Evolutionary conservation across 2,797 vertebrate genomes (phyloP).

Genomic region (Sciaenops ocellatus): DNA sequence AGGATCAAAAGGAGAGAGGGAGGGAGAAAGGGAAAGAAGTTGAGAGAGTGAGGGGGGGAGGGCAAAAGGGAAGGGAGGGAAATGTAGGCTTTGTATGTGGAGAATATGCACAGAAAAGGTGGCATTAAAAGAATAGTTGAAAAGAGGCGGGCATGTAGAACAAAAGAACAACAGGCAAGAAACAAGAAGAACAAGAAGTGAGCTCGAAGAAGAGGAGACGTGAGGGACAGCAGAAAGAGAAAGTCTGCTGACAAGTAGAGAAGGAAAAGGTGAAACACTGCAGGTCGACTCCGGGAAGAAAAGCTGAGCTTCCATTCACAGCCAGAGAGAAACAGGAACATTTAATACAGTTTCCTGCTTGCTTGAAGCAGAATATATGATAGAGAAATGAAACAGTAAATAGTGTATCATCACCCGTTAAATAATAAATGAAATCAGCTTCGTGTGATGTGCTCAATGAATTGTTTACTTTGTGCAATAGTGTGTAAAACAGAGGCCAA

Average conservation of each 20-base stretch:
- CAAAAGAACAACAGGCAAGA: slow-evolving; percentile 22
- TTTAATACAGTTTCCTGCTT: background rate
- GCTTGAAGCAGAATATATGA: background rate
- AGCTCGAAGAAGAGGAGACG: background rate
- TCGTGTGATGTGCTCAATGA: background rate
- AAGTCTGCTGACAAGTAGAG: background rate
- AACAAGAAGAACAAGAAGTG: slow-evolving; percentile 14
- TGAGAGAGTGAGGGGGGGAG: background rate
- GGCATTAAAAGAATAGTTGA: slow-evolving; percentile 10
- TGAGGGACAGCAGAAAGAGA: slow-evolving; percentile 4
- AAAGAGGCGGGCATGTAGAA: slow-evolving; percentile 28
- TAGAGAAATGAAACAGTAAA: background rate
- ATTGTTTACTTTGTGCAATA: background rate
- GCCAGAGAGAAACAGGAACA: background rate
- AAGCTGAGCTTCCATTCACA: slow-evolving; percentile 5
- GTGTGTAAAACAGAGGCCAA: background rate
- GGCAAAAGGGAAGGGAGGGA: background rate
- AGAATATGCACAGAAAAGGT: slow-evolving; percentile 8
- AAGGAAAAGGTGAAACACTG: slow-evolving; percentile 3
- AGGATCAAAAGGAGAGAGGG: slow-evolving; percentile 51
- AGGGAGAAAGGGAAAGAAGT: background rate
- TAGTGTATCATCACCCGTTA: background rate
- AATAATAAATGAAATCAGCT: slow-evolving; percentile 11
- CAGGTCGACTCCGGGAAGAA: background rate
- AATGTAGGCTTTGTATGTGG: slow-evolving; percentile 3